Evolutionary conservation across 2,888 invertebrate genomes (phyloP), one percentile per base, ranked within the genome.

Genomic region (Eupithecia tripunctaria): DNA sequence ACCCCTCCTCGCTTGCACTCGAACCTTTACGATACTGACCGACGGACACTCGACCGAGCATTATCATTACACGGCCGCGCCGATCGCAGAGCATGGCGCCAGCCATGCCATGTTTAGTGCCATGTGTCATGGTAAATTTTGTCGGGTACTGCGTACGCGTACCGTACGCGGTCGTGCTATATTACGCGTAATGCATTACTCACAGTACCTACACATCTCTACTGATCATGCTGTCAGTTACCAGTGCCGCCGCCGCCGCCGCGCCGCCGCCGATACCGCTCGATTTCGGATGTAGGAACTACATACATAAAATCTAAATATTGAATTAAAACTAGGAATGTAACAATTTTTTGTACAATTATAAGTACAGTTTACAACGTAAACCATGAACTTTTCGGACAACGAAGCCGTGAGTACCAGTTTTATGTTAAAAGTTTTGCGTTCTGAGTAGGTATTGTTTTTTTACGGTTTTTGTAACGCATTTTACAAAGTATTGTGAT

Each of bases 331-430:
- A 36, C n/a, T 25, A 36, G 7, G 2, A 29, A 29, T 60, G 8
- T 6, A 18, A 8, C 25, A 21, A 60, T 36, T 47, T 25, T 36
- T 15, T 38, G 7, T 38, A 18, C 10, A 47, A n/a, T 36, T 1
- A 3, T 63, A 10, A 15, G 6, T 32, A 21, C 18, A 29, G n/a
- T 51, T 29, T 68, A n/a, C 8, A 66, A 70, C n/a, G 62, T 59
- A 36, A 36, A 80, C 66, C 69, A 94, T 94, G 94, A 94, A 93
- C 81, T 86, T 91, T 77, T 94, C 94, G 1, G 94, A 94, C 62
- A 94, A 94, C 86, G 94, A 94, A 83, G 94, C 89, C 69, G 94
- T 94, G 83, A 93, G 94, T 92, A 84, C 76, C 14, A 32, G 41
- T 38, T 67, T 72, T 14, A 59, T 68, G n/a, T 41, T 63, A 43